Conservation (phyloP, 2,888 invertebrate species). For the Apodemia mormo region DNA sequence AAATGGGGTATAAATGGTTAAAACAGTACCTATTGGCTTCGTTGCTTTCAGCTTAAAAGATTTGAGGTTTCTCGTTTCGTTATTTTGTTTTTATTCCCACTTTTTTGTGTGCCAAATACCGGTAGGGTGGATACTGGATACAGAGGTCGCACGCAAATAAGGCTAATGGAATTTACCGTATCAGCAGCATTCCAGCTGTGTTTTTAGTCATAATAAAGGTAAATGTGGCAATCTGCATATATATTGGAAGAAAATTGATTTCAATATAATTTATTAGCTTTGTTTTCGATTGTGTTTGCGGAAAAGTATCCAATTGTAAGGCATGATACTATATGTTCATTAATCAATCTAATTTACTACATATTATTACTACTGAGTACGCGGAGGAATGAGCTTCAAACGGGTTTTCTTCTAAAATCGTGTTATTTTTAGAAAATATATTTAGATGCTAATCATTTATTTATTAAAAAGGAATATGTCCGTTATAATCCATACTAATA, state of each 20-base stretch:
- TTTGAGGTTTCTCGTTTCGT: slow-evolving; percentile 10
- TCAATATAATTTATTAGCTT: background rate
- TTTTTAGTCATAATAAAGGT: slow-evolving; percentile 9
- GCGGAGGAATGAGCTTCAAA: no score
- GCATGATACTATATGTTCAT: no score
- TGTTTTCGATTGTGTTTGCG: background rate
- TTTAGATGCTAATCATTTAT: no score
- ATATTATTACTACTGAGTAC: no score
- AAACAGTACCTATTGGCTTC: slow-evolving; percentile 13
- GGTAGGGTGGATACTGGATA: background rate
- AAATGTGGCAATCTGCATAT: background rate
- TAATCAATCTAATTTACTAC: no score
- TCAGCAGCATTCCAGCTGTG: slow-evolving; percentile 14
- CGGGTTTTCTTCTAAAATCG: no score
- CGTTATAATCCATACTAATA: no score
- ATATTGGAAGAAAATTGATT: background rate
- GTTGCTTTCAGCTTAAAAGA: slow-evolving; percentile 14
- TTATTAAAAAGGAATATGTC: no score
- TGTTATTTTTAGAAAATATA: no score
- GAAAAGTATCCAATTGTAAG: no score
- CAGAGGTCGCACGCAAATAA: slow-evolving; percentile 31
- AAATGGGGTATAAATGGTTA: slow-evolving; percentile 4
- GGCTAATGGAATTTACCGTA: slow-evolving; percentile 32
- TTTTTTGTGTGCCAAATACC: slow-evolving; percentile 1
- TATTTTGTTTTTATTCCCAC: slow-evolving; percentile 7